Evolutionary conservation across 2,113 vertebrate species (phyloP).

Genomic region (Cyrtonyx montezumae): DNA sequence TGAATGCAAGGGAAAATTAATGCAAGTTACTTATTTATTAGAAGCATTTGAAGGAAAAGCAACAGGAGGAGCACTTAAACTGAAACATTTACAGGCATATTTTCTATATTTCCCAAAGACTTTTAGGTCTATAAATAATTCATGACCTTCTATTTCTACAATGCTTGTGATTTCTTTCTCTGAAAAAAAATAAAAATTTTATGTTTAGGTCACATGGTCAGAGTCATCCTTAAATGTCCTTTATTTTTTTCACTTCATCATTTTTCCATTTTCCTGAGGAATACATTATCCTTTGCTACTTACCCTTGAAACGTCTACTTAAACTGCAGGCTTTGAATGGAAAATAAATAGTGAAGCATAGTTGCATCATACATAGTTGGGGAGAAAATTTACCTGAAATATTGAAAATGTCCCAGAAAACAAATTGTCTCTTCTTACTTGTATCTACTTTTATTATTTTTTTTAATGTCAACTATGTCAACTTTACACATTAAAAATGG

Average conservation of each 20-base stretch:
- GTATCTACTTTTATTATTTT: background rate
- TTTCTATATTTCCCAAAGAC: constrained; percentile 53
- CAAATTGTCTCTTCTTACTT: background rate
- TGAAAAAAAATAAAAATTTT: constrained; percentile 45
- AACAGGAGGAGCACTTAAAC: constrained; percentile 57
- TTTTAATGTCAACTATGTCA: background rate
- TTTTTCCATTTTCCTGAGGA: constrained; percentile 76
- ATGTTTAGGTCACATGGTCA: constrained; percentile 66
- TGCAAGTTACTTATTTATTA: constrained; percentile 62
- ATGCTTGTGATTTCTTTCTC: constrained; percentile 52
- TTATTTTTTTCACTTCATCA: constrained; percentile 66
- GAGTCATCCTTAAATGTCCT: constrained; percentile 70
- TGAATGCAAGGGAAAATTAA: constrained; percentile 7
- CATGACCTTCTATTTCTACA: constrained; percentile 63
- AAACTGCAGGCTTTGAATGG: constrained; percentile 40
- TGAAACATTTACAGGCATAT: constrained; percentile 56
- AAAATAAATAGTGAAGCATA: constrained; percentile 48
- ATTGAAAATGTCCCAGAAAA: constrained; percentile 23
- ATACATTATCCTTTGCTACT: constrained; percentile 77
- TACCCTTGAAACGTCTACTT: constrained; percentile 65
- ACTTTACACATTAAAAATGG: background rate
- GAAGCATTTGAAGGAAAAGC: constrained; percentile 57
- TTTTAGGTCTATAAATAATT: constrained; percentile 75
- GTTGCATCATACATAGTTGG: constrained; percentile 5
- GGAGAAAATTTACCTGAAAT: constrained; percentile 3